Evolutionary conservation across 2,888 invertebrate genomes (phyloP), one percentile per base, ranked within the genome.

Genomic region (Meteorus colon): DNA sequence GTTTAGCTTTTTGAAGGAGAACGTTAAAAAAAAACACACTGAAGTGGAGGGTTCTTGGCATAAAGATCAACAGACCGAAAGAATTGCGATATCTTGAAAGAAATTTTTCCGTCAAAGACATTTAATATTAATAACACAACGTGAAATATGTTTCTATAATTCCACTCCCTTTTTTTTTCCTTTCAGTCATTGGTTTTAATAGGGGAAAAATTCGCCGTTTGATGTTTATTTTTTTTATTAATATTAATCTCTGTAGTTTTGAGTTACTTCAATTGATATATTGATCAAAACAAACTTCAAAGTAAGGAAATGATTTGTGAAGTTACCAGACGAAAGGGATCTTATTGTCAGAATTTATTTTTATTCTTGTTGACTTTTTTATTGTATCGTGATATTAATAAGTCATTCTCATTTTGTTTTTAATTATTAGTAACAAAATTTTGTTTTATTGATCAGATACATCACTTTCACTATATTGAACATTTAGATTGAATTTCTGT

Each of bases 71-170:
- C n/a, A 48, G n/a, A 65, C 10, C 34, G 19, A n/a, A 41, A 65
- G 27, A 65, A 65, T 65, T 31, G 34, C 19, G 34, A 19, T 65
- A 65, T 65, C 65, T 8, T 41, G 14, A 65, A 65, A 27, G 37
- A 41, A 65, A 41, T 29, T 41, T 29, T 10, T 41, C 41, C 41
- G 41, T 41, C 41, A 41, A 41, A 41, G 41, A 41, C 41, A 41
- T 41, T 41, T 12, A 41, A 41, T 41, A 41, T 41, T 41, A 41
- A 41, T 41, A 2, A 41, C 41, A 41, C 41, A 41, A 41, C 41
- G 12, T 12, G 12, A 41, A 41, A 8, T 41, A 41, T 12, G 41
- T 41, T 41, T 12, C 41, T 41, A 41, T 41, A 10, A 41, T 41
- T 41, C 8, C 12, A 41, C 6, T 0, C 0, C 8, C n/a, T n/a